A percentile compares a stretch with the other conserved stretches of the same genome.
Conservation (phyloP, 2,797 vertebrate genomes). For the Tragopan temminckii region DNA sequence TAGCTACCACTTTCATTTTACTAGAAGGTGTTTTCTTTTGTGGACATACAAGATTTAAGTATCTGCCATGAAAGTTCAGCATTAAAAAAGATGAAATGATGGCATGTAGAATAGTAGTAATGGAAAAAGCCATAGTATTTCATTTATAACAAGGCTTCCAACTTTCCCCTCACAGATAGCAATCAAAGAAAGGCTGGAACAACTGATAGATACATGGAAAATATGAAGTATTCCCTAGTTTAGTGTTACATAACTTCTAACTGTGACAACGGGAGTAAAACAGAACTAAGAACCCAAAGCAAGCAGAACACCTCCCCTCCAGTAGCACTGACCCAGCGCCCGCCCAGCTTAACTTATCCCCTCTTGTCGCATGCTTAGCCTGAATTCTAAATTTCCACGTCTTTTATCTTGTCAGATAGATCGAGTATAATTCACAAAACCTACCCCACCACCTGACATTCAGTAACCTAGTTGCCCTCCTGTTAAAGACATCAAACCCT, state of each 20-base stretch:
- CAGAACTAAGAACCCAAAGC: background rate
- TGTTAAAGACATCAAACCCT: background rate
- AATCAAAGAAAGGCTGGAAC: constrained; percentile 39
- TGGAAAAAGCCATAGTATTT: background rate
- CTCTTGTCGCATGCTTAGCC: background rate
- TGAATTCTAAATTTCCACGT: background rate
- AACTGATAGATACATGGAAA: constrained; percentile 30
- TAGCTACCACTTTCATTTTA: background rate
- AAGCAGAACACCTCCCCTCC: background rate
- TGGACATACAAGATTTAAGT: background rate
- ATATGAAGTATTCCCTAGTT: constrained; percentile 6
- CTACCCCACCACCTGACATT: background rate
- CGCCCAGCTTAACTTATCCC: background rate
- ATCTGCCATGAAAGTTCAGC: background rate
- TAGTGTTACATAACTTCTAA: constrained; percentile 16
- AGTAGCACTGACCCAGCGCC: background rate
- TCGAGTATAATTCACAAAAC: background rate
- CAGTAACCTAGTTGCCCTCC: background rate
- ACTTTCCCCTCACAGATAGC: background rate
- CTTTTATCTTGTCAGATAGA: background rate
- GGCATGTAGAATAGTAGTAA: background rate
- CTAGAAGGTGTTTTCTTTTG: background rate
- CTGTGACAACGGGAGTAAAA: background rate
- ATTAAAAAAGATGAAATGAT: constrained; percentile 2
- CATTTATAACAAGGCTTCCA: background rate